Conservation (phyloP, 2,888 invertebrate genomes). For the Drosophila prostipennis region DNA sequence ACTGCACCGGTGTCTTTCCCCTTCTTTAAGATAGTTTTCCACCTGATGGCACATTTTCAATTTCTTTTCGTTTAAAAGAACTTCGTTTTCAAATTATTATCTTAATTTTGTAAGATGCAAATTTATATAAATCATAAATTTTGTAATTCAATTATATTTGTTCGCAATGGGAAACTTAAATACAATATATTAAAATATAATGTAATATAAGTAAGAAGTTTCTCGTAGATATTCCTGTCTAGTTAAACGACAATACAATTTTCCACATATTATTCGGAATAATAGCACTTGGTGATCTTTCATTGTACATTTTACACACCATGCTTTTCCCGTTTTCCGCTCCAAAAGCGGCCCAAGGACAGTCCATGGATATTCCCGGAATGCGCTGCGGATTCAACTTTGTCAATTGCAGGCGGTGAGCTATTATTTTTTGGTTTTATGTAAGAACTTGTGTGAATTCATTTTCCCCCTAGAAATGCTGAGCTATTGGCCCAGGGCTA, state of each 20-base stretch:
- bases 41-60: not conserved
- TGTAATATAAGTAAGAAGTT: no score
- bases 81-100: not conserved
- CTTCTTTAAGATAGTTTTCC: constrained; percentile 1
- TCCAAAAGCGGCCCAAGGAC: not conserved
- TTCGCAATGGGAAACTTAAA: no score
- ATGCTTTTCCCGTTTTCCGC: constrained; percentile 16
- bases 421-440: not conserved
- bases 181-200: no score
- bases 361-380: not conserved
- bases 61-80: not conserved
- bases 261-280: not conserved
- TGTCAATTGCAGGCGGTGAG: constrained; percentile 34
- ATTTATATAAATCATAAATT: not conserved
- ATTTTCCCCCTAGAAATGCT: constrained; percentile 89
- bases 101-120: not conserved
- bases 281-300: not conserved
- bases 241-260: not conserved
- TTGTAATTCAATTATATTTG: no score
- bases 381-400: constrained; percentile 33
- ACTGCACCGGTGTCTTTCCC: not conserved
- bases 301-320: not conserved
- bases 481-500: constrained; percentile 91
- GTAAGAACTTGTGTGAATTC: no score
- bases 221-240: not conserved